Base-by-base conservation (phyloP, 2,888 invertebrate species). In the Synanthedon formicaeformis region DNA sequence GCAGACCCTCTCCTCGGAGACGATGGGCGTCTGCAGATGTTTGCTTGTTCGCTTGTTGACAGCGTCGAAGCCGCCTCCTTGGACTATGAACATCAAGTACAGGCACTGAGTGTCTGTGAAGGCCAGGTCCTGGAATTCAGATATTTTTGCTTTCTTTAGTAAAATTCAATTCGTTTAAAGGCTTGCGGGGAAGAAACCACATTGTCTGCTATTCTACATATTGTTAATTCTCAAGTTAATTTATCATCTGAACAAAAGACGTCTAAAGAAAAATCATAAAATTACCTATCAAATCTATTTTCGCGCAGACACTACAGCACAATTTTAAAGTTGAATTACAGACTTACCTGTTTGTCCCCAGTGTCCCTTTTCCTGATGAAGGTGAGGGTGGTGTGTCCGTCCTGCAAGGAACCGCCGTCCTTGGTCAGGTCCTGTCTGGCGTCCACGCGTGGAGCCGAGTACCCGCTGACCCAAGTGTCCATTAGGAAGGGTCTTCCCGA, bases 381-480 rank as follows among this genome's bases (percentile, higher is more conserved):
- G 56, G 91, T 92, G 40, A 96, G 79, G 0, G 93, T 93, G 0
- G 94, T 94, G 27, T 92, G 81, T 0, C 96, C 96, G 59, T 96
- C 92, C 3, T 90, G 89, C 48, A 92, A 89, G 55, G 89, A 89
- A 13, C 95, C 96, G 0, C 90, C 85, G 13, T 90, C 89, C 67
- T 92, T 91, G 61, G 86, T 86, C 51, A 96, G 88, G 71, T 95
- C 93, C 82, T 96, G 96, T 0, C 90, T 88, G 0, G 81, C 76
- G 73, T 95, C 96, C 12, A 94, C 78, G 10, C 91, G 78, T 0
- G 95, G 95, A 8, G 92, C 89, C 2, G 91, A 90, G 82, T 96
- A 96, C 0, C 95, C 95, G 1, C 73, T 69, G 53, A 96, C 91
- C 94, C 94, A 96, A 0, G 94, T 94, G 75, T 97, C 96, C 94